Conservation (phyloP, 2,113 vertebrate species). For the Cebus imitator region DNA sequence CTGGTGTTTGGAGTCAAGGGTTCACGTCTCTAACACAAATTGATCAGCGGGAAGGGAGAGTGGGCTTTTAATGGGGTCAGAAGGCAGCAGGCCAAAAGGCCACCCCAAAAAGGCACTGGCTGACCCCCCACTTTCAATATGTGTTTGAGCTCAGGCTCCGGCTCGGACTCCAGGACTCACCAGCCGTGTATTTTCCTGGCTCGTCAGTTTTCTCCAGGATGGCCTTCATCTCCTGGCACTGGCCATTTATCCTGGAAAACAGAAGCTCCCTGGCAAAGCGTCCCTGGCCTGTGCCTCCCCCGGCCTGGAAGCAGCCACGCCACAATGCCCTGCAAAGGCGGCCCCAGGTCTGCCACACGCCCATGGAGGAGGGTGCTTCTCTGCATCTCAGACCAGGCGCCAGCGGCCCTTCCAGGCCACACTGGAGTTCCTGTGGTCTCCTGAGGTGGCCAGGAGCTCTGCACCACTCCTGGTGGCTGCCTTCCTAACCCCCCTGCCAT, state of each 20-base stretch:
- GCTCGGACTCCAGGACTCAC: neutral
- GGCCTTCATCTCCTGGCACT: neutral
- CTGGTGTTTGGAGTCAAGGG: accelerated
- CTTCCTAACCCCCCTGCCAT: neutral
- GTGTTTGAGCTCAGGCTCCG: accelerated
- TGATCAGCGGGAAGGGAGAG: accelerated
- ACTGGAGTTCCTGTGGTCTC: accelerated
- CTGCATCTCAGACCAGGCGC: neutral
- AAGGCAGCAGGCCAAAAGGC: neutral
- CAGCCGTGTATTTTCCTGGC: neutral
- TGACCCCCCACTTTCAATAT: accelerated
- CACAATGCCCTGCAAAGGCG: accelerated
- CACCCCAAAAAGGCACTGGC: accelerated
- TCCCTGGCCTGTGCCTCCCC: accelerated
- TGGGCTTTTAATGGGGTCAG: neutral
- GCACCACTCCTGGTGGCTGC: neutral
- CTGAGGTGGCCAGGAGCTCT: neutral
- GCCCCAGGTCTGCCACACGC: neutral
- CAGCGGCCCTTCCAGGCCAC: neutral
- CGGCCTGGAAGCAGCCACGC: accelerated
- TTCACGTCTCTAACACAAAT: neutral
- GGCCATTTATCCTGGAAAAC: neutral
- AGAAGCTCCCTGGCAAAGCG: neutral
- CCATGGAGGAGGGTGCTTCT: neutral
- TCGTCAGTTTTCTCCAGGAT: neutral